These are phyloP conservation scores for Phaethon lepturus DNA, from an alignment of 2,113 vertebrate genomes.

Conservation along the genomic window DNA sequence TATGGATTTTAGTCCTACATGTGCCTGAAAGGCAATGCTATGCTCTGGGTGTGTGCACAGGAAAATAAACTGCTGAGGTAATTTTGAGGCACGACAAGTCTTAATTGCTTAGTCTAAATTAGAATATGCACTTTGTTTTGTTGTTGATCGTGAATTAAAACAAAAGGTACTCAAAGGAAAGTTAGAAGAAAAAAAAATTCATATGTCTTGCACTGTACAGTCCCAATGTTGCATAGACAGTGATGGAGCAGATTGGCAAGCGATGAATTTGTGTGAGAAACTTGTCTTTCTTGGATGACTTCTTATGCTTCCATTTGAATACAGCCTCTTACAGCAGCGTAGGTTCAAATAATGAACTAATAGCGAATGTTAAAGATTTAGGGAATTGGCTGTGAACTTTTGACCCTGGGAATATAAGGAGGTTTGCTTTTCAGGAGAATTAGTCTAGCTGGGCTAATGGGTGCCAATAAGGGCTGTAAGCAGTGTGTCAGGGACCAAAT, in stretches of 20 bases:
- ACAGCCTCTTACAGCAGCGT: conserved; percentile 41
- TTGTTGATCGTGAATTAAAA: not conserved
- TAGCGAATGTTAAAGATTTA: conserved; percentile 68
- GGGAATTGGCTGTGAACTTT: conserved; percentile 61
- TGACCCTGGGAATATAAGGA: conserved; percentile 58
- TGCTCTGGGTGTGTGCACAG: not conserved
- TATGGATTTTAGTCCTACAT: not conserved
- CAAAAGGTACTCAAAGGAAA: not conserved
- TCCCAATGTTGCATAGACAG: not conserved
- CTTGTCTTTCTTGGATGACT: conserved; percentile 20
- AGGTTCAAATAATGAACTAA: conserved; percentile 70
- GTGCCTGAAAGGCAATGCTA: not conserved
- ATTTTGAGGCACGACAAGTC: fast-evolving
- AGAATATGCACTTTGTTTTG: not conserved
- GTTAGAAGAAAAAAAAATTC: not conserved
- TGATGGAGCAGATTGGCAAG: not conserved
- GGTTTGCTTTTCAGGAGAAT: conserved; percentile 68
- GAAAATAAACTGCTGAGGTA: not conserved
- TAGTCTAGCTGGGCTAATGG: conserved; percentile 67
- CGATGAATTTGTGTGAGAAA: conserved; percentile 29
- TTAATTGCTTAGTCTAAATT: not conserved
- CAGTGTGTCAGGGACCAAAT: conserved; percentile 69
- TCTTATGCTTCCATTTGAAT: conserved; percentile 48
- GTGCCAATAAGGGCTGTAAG: conserved; percentile 62
- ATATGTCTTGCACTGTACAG: not conserved